Percentiles rank a stretch among this genome's conserved stretches.
These are phyloP conservation scores for Centropus bengalensis DNA, from an alignment of 2,113 vertebrate genomes.

Conservation along the genomic window DNA sequence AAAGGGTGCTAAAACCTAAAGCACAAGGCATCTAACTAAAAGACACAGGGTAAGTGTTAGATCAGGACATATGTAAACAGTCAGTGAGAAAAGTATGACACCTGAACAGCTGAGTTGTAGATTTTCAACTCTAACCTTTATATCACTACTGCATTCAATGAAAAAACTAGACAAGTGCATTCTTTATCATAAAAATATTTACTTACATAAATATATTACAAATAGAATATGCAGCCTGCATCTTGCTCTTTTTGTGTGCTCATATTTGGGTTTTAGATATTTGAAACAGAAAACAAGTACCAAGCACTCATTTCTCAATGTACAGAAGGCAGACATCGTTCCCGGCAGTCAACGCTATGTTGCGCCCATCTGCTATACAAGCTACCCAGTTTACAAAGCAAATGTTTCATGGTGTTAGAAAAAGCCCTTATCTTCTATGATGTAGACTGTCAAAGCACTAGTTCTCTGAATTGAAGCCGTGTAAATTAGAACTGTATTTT, in stretches of 20 bases:
- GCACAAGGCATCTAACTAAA: conserved; percentile 68
- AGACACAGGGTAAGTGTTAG: conserved; percentile 44
- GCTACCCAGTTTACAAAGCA: background rate
- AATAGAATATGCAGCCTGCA: background rate
- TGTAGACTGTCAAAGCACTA: background rate
- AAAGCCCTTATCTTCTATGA: background rate
- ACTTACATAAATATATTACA: background rate
- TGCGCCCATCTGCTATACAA: background rate
- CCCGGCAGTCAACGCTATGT: background rate
- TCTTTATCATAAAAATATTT: background rate
- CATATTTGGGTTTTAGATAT: background rate
- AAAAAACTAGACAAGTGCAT: background rate
- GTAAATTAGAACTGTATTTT: background rate
- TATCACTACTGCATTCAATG: background rate
- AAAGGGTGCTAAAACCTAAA: conserved; percentile 61
- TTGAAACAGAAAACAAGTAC: background rate
- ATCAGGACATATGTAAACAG: conserved; percentile 30
- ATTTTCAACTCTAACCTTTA: background rate
- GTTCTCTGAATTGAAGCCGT: background rate
- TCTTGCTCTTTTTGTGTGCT: background rate
- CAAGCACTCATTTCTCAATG: background rate
- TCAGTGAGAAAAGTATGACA: background rate
- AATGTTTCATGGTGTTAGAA: background rate
- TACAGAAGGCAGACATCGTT: background rate
- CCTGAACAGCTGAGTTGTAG: background rate